These are phyloP conservation scores for Yasuhikotakia modesta DNA, from an alignment of 2,797 vertebrate species.

Conservation along the genomic window DNA sequence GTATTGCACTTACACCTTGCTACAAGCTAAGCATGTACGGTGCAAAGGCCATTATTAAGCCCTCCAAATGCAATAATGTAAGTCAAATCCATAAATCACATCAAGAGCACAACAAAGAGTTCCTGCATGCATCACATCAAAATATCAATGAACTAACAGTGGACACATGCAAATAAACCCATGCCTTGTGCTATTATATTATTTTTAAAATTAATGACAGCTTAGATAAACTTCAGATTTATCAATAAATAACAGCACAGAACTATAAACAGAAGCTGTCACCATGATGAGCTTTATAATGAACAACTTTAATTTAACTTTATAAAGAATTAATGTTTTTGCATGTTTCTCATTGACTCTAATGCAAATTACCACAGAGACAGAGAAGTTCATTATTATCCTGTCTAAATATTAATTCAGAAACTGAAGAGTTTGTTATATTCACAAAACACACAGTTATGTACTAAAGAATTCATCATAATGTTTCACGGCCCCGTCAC, in stretches of 20 bases:
- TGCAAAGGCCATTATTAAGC: not conserved
- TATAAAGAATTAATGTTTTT: not conserved
- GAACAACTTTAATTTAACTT: not conserved
- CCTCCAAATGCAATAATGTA: not conserved
- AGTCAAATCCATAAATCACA: not conserved
- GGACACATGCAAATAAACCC: not conserved
- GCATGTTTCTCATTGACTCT: not conserved
- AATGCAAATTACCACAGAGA: not conserved
- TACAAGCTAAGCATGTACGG: constrained; percentile 12
- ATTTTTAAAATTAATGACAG: not conserved
- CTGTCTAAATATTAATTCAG: not conserved
- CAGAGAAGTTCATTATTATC: not conserved
- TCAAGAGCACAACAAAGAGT: not conserved
- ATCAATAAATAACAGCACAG: not conserved
- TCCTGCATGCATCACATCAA: not conserved
- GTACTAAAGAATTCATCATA: not conserved
- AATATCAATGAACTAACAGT: not conserved
- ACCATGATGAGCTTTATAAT: not conserved
- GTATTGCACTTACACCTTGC: constrained; percentile 11
- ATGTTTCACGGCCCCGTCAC: too few relatives aligned
- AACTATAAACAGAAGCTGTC: not conserved
- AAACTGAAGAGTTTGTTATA: not conserved
- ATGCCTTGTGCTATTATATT: not conserved
- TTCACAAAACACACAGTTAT: not conserved
- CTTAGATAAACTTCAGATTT: not conserved